Evolutionary conservation across 2,888 invertebrate species (phyloP).

Genomic region (Micropterix aruncella): DNA sequence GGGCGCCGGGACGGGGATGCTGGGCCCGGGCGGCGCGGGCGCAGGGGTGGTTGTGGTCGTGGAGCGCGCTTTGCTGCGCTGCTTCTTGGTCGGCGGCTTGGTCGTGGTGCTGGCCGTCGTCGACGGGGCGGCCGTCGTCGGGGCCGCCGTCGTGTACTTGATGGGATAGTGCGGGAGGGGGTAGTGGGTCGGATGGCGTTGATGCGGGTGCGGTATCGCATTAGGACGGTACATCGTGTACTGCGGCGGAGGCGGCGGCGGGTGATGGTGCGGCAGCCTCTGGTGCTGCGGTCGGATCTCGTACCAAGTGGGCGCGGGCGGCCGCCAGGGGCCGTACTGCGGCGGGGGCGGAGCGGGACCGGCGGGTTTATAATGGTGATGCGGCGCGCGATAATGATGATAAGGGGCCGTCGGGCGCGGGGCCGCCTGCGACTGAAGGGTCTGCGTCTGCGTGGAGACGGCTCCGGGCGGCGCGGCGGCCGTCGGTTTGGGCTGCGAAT

Average conservation of each 20-base stretch:
- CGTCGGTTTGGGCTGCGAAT: neutral
- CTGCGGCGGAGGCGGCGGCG: neutral
- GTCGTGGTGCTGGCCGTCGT: constrained; percentile 21
- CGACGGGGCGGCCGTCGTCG: constrained; percentile 17
- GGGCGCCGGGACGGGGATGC: neutral
- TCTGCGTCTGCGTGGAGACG: neutral
- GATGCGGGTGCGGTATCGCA: neutral
- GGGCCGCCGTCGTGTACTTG: constrained; percentile 13
- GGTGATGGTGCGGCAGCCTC: neutral
- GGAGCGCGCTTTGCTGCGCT: constrained; percentile 15
- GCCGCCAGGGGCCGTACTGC: neutral
- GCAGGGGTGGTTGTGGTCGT: constrained; percentile 6
- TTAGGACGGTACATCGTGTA: neutral
- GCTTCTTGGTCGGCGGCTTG: constrained; percentile 18
- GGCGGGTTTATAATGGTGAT: neutral
- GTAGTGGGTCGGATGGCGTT: neutral
- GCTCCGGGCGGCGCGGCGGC: neutral
- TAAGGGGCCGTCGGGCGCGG: neutral
- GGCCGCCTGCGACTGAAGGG: neutral
- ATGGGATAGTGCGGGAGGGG: constrained; percentile 7
- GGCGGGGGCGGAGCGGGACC: neutral
- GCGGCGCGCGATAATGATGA: neutral
- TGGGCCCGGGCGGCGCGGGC: constrained; percentile 15
- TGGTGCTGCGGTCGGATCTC: neutral
- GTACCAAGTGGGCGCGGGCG: neutral